Evolutionary conservation across 2,113 vertebrate species (phyloP).

Genomic region (Salvelinus alpinus): DNA sequence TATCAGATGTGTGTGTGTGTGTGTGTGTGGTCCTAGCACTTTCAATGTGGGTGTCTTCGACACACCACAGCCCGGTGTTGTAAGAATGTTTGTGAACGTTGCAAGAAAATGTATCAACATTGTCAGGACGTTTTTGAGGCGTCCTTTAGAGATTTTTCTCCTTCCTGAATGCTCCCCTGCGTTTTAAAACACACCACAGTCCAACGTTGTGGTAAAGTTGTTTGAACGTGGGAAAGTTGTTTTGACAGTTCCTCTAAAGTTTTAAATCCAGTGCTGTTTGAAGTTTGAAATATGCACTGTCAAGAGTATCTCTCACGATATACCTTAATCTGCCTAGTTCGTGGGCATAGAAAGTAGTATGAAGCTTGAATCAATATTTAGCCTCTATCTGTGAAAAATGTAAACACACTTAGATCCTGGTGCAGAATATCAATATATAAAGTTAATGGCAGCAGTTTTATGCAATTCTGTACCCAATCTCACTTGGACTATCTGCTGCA

Average conservation of each 20-base stretch:
- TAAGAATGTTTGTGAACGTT: too few species aligned
- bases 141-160: too few species aligned
- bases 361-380: slow-evolving; percentile 21
- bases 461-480: background rate
- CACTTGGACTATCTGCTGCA: background rate
- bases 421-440: background rate
- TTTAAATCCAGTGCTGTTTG: background rate
- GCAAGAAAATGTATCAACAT: too few species aligned
- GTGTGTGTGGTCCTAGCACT: background rate
- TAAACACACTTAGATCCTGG: background rate
- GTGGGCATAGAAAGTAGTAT: slow-evolving; percentile 12
- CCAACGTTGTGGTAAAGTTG: too few species aligned
- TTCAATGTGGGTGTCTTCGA: background rate
- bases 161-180: too few species aligned
- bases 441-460: background rate
- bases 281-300: slow-evolving; percentile 5
- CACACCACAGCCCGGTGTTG: background rate
- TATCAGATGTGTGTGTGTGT: background rate
- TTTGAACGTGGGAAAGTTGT: too few species aligned
- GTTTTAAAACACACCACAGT: too few species aligned
- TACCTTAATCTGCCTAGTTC: slow-evolving; percentile 22
- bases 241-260: background rate
- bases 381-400: background rate
- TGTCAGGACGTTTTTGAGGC: too few species aligned
- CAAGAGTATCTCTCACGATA: slow-evolving; percentile 13